A percentile compares a stretch with the other conserved stretches of the same genome.
phyloP scores from a whole-genome alignment of 1,140 invertebrate species.

The Heterodera carotae region DNA sequence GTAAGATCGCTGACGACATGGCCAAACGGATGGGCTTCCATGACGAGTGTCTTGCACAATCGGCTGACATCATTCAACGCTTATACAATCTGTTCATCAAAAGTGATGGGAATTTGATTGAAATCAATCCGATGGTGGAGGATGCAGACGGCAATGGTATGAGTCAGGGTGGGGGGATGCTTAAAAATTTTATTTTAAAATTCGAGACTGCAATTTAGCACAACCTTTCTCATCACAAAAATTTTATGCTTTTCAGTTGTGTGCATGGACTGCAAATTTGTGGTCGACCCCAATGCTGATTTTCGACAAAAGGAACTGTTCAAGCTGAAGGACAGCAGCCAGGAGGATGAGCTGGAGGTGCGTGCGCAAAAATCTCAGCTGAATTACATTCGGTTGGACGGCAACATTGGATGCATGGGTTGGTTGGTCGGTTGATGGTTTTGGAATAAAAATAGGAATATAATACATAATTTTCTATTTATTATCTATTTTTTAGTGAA shows the following conservation, averaged over 20 bases:
- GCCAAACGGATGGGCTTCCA: constrained; percentile 80
- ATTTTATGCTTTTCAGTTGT: constrained; percentile 73
- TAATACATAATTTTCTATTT: neutral
- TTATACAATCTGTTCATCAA: constrained; percentile 86
- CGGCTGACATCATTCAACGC: constrained; percentile 79
- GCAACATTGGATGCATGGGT: constrained; percentile 72
- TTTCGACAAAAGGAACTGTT: constrained; percentile 91
- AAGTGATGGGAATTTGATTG: constrained; percentile 87
- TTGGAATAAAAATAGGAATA: constrained; percentile 21
- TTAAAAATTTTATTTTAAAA: constrained; percentile 30
- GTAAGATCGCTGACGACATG: constrained; percentile 75
- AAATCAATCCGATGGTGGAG: constrained; percentile 95
- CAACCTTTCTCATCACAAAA: neutral
- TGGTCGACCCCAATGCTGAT: constrained; percentile 93
- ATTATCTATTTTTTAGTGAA: constrained; percentile 73
- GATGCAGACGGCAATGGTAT: constrained; percentile 79
- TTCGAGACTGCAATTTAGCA: too few relatives aligned
- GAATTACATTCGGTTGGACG: constrained; percentile 94
- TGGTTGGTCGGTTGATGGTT: too few relatives aligned
- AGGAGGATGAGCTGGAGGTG: constrained; percentile 90
- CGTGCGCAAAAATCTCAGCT: constrained; percentile 86
- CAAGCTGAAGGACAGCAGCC: constrained; percentile 80
- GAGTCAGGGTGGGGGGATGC: constrained; percentile 5
- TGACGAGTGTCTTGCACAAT: constrained; percentile 66
- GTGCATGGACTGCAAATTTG: constrained; percentile 84